Evolutionary conservation across 2,888 invertebrate species (phyloP).

Genomic region (Germaria angustata): DNA sequence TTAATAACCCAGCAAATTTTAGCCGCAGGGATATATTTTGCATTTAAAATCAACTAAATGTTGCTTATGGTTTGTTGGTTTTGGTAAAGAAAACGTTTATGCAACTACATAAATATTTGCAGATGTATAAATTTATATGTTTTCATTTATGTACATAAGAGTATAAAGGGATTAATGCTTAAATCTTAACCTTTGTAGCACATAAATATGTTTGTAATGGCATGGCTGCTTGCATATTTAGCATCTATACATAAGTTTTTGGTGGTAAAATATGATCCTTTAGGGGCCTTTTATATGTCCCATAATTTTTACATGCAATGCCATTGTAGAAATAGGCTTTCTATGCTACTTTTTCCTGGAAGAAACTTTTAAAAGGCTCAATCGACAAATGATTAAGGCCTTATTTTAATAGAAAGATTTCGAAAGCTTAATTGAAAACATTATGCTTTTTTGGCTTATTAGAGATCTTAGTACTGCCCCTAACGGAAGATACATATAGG

Average conservation of each 20-base stretch:
- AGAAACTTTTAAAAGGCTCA: too few relatives aligned
- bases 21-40: neutral
- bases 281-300: too few relatives aligned
- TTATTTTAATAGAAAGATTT: too few relatives aligned
- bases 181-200: neutral
- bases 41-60: constrained; percentile 15
- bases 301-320: too few relatives aligned
- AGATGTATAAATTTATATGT: neutral
- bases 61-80: neutral
- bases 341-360: too few relatives aligned
- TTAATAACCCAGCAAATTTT: neutral
- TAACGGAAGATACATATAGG: too few relatives aligned
- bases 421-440: too few relatives aligned
- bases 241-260: neutral
- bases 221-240: neutral
- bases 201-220: neutral
- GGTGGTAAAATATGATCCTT: too few relatives aligned
- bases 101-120: neutral
- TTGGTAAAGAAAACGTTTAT: constrained; percentile 6
- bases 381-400: too few relatives aligned
- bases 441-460: too few relatives aligned
- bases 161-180: neutral
- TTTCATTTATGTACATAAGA: neutral
- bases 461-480: too few relatives aligned
- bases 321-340: too few relatives aligned